phyloP scores from a whole-genome alignment of 2,113 vertebrate genomes.

The Oreochromis tanganicae region DNA sequence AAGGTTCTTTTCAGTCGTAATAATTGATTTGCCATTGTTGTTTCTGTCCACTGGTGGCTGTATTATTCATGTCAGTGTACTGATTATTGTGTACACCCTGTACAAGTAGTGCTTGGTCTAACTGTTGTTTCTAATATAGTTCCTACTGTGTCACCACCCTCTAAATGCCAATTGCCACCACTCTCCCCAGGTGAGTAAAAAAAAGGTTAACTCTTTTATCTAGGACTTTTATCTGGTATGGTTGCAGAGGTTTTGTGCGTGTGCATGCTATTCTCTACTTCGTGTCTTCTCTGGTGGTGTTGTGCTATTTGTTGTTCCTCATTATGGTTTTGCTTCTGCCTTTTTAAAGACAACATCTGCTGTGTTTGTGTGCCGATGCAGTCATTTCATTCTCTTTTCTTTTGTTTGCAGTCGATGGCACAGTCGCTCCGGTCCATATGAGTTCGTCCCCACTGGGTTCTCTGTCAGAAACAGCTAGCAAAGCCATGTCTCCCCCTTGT shows the following conservation, averaged over 20 bases:
- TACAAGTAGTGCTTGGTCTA: not conserved
- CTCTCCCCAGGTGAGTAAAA: conserved; percentile 62
- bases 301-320: not conserved
- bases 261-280: not conserved
- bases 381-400: not conserved
- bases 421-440: conserved; percentile 51
- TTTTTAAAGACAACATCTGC: not conserved
- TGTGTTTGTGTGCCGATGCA: not conserved
- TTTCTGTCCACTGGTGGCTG: not conserved
- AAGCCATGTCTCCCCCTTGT: conserved; percentile 2
- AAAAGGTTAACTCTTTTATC: not conserved
- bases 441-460: conserved; percentile 55
- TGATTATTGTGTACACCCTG: not conserved
- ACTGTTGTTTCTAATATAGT: conserved; percentile 32
- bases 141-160: conserved; percentile 30
- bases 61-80: not conserved
- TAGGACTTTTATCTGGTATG: not conserved
- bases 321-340: not conserved
- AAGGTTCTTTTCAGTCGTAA: not conserved
- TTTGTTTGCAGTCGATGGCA: conserved; percentile 36
- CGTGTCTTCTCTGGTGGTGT: not conserved
- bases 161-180: conserved; percentile 30
- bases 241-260: not conserved
- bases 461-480: conserved; percentile 51
- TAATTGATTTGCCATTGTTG: not conserved